Base-by-base conservation (phyloP, 2,113 vertebrate species). In the Podiceps cristatus region DNA sequence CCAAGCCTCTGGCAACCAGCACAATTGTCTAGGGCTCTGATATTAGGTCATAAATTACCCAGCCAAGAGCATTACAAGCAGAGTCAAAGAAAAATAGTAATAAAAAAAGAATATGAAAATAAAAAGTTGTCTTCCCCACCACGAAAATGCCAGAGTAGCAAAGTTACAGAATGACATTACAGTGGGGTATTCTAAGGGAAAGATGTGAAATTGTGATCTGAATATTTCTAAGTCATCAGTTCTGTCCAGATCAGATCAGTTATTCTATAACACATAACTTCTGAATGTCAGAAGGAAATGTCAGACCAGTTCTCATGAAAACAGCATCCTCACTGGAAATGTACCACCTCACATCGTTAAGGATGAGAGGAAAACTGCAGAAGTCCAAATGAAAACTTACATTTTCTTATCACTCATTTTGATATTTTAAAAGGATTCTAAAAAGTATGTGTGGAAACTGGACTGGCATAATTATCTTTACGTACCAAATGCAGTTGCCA, bases 41-140 rank as follows among this genome's bases (percentile, higher is more conserved):
- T 77, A 96, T 66, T 81, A 84, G 83, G 53, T 42, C 37, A 73
- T 85, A 90, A 93, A 95, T 94, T 94, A 69, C 33, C 44, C 60
- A 75, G 23, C 24, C 53, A 90, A 76, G n/a, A 95, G 58, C 53
- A 85, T 15, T 58, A 81, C 14, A 75, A 81, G 15, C 42, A 87
- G 44, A 92, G 19, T 53, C 7, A 35, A 89, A 93, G 44, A 81
- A 74, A 78, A 93, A 58, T 4, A 84, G 33, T 18, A 92, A 77
- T 55, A 28, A 77, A 85, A 88, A 59, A 40, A 3, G 1, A 80
- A 45, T 6, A 29, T 37, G 29, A 81, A 92, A 92, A 93, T 52
- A 78, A 88, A 93, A 78, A 49, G 45, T 49, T 88, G 52, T 87
- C 55, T 69, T 90, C 12, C 25, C 27, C 24, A 74, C 8, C 7